These are phyloP conservation scores for Marronus borbonicus DNA, from an alignment of 2,888 invertebrate genomes.

Conservation along the genomic window DNA sequence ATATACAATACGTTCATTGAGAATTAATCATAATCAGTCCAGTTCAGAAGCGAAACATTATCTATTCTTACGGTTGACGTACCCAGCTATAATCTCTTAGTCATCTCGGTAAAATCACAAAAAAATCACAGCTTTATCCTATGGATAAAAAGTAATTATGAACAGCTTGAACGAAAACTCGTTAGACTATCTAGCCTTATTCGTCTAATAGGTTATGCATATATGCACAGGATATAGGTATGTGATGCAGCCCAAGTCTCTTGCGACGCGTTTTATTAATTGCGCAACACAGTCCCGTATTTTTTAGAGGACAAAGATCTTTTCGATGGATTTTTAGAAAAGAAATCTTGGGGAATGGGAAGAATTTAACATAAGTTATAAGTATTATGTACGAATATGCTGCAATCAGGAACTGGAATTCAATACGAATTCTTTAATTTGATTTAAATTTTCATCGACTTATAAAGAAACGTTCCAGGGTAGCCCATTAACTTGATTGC, in stretches of 20 bases:
- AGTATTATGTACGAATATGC: too few relatives aligned
- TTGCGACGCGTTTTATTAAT: slow-evolving; percentile 11
- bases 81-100: slow-evolving; percentile 15
- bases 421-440: too few relatives aligned
- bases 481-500: too few relatives aligned
- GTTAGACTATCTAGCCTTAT: slow-evolving; percentile 22
- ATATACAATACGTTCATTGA: slow-evolving; percentile 19
- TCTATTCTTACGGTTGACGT: slow-evolving; percentile 1
- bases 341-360: too few relatives aligned
- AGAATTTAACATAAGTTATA: too few relatives aligned
- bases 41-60: slow-evolving; percentile 20
- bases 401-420: too few relatives aligned
- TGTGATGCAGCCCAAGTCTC: slow-evolving; percentile 3
- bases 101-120: slow-evolving; percentile 20
- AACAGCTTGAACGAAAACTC: slow-evolving; percentile 12
- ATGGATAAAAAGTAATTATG: slow-evolving; percentile 17
- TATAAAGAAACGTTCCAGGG: too few relatives aligned
- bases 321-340: too few relatives aligned
- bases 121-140: slow-evolving; percentile 1
- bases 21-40: background rate
- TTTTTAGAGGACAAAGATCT: too few relatives aligned
- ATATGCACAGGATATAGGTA: background rate
- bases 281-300: slow-evolving; percentile 1
- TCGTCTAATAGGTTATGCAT: slow-evolving; percentile 5
- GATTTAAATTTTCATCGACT: too few relatives aligned